These are phyloP conservation scores for Sciurus vulgaris DNA, from an alignment of 2,797 vertebrate species.

Conservation along the genomic window DNA sequence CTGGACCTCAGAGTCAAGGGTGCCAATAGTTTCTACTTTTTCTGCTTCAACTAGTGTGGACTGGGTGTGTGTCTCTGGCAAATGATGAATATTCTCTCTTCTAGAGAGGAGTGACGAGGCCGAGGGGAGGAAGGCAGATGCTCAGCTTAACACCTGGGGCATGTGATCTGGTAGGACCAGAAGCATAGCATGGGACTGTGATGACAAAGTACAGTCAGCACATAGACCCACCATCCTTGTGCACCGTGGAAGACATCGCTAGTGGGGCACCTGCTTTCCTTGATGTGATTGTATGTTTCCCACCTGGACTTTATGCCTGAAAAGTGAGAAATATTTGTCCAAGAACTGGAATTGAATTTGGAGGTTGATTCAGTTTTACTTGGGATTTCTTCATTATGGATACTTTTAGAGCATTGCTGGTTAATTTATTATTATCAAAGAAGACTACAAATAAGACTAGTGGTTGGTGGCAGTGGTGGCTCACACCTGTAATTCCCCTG, in stretches of 20 bases:
- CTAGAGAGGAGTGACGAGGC: background rate
- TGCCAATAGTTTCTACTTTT: background rate
- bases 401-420: background rate
- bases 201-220: background rate
- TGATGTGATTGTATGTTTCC: background rate
- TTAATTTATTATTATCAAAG: conserved; percentile 1
- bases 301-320: background rate
- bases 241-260: background rate
- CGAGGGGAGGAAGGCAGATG: background rate
- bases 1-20: background rate
- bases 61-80: background rate
- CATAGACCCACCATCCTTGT: background rate
- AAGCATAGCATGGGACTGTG: background rate
- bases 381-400: conserved; percentile 42
- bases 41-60: background rate
- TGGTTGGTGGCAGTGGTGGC: background rate
- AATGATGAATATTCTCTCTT: background rate
- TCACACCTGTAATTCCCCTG: no score
- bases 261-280: background rate
- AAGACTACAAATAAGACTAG: background rate
- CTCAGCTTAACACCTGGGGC: background rate
- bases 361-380: background rate
- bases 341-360: background rate
- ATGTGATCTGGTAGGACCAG: no score
- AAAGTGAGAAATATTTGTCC: background rate